phyloP scores from a whole-genome alignment of 2,113 vertebrate genomes.

The Macquaria australasica region DNA sequence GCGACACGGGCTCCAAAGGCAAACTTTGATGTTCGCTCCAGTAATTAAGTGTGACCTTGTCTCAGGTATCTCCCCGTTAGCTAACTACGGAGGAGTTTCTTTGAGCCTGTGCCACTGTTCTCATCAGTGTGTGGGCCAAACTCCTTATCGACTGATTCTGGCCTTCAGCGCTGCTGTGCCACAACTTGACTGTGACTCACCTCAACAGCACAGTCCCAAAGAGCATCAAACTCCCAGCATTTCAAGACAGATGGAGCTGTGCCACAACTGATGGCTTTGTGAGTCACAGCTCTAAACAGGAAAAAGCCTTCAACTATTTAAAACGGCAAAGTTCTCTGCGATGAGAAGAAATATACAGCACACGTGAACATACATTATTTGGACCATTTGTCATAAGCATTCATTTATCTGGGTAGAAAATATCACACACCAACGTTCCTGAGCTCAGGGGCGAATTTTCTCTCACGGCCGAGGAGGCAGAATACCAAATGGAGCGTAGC shows the following conservation, averaged over 20 bases:
- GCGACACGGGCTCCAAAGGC: conserved; percentile 70
- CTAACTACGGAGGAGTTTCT: conserved; percentile 67
- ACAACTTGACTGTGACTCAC: conserved; percentile 63
- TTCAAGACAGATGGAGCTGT: conserved; percentile 9
- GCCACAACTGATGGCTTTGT: conserved; percentile 10
- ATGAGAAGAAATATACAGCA: conserved; percentile 2
- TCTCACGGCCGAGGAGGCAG: conserved; percentile 46
- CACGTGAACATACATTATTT: conserved; percentile 6
- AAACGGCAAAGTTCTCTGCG: conserved; percentile 21
- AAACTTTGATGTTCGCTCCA: conserved; percentile 79
- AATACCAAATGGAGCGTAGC: conserved; percentile 69
- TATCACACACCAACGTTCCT: conserved; percentile 46
- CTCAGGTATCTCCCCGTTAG: conserved; percentile 70
- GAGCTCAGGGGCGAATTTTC: conserved; percentile 52
- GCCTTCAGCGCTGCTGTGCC: conserved; percentile 52
- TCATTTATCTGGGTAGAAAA: conserved; percentile 21
- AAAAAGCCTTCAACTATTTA: conserved; percentile 6
- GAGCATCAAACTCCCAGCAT: conserved; percentile 42
- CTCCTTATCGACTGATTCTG: conserved; percentile 61
- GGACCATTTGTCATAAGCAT: conserved; percentile 18
- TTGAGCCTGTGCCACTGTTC: conserved; percentile 67
- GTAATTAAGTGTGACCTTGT: conserved; percentile 79
- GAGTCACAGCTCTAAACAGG: conserved; percentile 16
- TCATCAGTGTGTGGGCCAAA: conserved; percentile 59
- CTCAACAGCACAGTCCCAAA: conserved; percentile 41